These are phyloP conservation scores for Saccopteryx leptura DNA, from an alignment of 2,113 vertebrate genomes.

Conservation along the genomic window DNA sequence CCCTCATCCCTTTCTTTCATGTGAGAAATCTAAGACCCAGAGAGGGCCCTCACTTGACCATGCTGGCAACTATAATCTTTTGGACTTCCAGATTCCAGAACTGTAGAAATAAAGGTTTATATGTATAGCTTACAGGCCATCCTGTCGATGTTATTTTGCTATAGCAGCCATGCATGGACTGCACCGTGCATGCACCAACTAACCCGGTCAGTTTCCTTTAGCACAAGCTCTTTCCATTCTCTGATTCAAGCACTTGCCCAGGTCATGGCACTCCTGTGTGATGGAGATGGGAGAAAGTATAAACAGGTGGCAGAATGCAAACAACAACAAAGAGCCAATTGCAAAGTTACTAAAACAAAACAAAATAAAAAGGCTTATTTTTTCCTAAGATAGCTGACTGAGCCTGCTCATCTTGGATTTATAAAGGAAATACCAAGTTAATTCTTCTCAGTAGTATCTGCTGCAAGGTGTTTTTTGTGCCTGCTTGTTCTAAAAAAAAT, in stretches of 20 bases:
- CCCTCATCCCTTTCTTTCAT: not conserved
- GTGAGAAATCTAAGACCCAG: not conserved
- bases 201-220: not conserved
- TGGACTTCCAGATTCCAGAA: not conserved
- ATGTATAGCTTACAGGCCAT: not conserved
- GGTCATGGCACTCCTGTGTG: not conserved
- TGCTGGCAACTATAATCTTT: not conserved
- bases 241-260: not conserved
- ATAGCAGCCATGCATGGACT: not conserved
- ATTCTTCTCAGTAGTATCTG: conserved; percentile 43
- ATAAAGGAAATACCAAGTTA: not conserved
- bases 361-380: not conserved
- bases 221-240: not conserved
- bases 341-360: not conserved
- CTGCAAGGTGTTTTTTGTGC: not conserved
- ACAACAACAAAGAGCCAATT: not conserved
- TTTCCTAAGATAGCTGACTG: conserved; percentile 29
- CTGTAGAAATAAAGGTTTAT: not conserved
- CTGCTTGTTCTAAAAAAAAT: not conserved
- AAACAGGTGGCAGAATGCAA: not conserved
- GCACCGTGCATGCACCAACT: not conserved
- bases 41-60: not conserved
- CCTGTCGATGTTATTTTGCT: not conserved
- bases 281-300: not conserved
- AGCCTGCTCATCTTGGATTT: conserved; percentile 15